Evolutionary conservation across 2,797 vertebrate species (phyloP).

Genomic region (Ibycter americanus): DNA sequence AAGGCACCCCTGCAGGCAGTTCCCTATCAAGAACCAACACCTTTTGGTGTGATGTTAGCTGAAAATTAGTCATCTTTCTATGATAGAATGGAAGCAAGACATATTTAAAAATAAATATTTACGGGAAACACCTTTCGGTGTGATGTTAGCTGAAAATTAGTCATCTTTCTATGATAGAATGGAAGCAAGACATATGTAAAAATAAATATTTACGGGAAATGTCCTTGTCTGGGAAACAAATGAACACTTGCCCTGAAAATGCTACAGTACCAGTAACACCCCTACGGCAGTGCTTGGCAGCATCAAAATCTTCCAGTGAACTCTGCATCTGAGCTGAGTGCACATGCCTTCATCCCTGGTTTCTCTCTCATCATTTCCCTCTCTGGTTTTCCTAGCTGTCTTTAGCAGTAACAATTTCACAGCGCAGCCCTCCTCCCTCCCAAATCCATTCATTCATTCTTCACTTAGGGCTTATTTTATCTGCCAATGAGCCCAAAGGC

Average conservation of each 20-base stretch:
- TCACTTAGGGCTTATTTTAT: background rate
- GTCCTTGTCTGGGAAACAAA: background rate
- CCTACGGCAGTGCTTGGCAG: background rate
- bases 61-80: background rate
- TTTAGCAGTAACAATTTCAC: background rate
- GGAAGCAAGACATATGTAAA: background rate
- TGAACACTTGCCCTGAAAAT: background rate
- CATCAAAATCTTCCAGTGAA: background rate
- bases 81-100: background rate
- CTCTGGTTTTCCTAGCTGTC: background rate
- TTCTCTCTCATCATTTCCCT: background rate
- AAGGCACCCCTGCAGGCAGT: background rate
- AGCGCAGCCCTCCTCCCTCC: background rate
- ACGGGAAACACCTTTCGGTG: background rate
- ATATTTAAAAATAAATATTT: background rate
- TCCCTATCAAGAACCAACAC: background rate
- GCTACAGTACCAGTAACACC: background rate
- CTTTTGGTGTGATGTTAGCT: background rate
- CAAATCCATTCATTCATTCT: background rate
- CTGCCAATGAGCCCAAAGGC: background rate
- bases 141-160: background rate
- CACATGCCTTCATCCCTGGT: background rate
- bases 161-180: background rate
- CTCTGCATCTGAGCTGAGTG: background rate
- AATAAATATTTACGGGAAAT: background rate